A percentile compares a stretch with the other conserved stretches of the same genome.
phyloP scores from a whole-genome alignment of 2,113 vertebrate genomes.

The Datnioides undecimradiatus region DNA sequence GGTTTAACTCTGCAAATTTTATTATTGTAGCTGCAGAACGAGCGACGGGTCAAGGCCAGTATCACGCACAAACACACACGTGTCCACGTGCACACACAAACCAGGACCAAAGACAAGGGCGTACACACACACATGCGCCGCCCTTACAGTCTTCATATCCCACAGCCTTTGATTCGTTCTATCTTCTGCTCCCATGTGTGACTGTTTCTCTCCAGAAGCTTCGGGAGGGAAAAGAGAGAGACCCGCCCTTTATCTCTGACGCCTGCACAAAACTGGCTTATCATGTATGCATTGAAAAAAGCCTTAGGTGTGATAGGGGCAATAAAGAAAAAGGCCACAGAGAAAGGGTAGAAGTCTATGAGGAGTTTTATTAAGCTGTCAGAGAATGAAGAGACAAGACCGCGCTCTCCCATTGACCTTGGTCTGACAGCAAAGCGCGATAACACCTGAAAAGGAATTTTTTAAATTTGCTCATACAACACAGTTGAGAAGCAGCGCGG shows the following conservation, averaged over 20 bases:
- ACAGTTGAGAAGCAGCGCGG: background rate
- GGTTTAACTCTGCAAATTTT: slow-evolving; percentile 1
- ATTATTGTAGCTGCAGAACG: slow-evolving; percentile 19
- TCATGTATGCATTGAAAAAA: slow-evolving; percentile 68
- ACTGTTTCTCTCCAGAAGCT: slow-evolving; percentile 57
- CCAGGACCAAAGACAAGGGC: slow-evolving; percentile 1
- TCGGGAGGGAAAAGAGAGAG: background rate
- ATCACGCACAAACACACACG: slow-evolving; percentile 8
- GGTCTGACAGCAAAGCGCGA: slow-evolving; percentile 27
- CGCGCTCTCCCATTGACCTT: slow-evolving; percentile 52
- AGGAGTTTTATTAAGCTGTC: slow-evolving; percentile 75
- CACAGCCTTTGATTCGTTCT: slow-evolving; percentile 46
- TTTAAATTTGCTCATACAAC: background rate
- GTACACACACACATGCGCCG: slow-evolving; percentile 5
- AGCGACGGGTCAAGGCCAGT: slow-evolving; percentile 6
- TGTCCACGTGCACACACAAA: background rate
- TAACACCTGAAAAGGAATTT: slow-evolving; percentile 27
- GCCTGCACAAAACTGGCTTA: slow-evolving; percentile 53
- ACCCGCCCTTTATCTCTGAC: slow-evolving; percentile 56
- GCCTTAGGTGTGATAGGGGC: slow-evolving; percentile 59
- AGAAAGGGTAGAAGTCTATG: slow-evolving; percentile 37
- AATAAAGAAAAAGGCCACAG: slow-evolving; percentile 56
- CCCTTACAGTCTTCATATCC: slow-evolving; percentile 19
- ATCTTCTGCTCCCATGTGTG: slow-evolving; percentile 46
- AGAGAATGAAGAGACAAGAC: slow-evolving; percentile 56